phyloP scores from a whole-genome alignment of 2,113 vertebrate species.

The Scopus umbretta region DNA sequence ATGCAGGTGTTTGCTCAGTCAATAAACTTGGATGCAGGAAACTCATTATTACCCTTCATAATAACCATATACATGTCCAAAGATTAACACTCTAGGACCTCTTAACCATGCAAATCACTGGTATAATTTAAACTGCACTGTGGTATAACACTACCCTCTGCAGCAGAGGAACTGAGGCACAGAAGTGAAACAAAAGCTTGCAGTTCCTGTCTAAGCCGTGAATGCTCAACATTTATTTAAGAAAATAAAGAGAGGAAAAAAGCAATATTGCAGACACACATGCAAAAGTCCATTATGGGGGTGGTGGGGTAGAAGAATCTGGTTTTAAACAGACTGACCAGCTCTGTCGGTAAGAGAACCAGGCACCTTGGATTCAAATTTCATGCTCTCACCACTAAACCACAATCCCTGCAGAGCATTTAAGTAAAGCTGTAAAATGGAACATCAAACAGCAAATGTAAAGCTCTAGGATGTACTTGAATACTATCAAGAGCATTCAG shows the following conservation, averaged over 20 bases:
- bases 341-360: not conserved
- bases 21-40: not conserved
- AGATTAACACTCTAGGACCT: not conserved
- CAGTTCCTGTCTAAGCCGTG: not conserved
- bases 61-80: not conserved
- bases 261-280: not conserved
- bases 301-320: constrained; percentile 18
- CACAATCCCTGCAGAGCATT: constrained; percentile 52
- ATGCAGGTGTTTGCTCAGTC: not conserved
- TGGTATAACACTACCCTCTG: not conserved
- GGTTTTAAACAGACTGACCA: constrained; percentile 24
- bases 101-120: not conserved
- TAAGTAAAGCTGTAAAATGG: constrained; percentile 51
- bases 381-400: constrained; percentile 46
- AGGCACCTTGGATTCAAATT: constrained; percentile 51
- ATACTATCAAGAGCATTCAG: not conserved
- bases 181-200: not conserved
- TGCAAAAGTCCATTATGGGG: not conserved
- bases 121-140: not conserved
- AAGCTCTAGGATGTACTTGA: not conserved
- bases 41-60: not conserved
- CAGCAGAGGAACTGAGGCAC: not conserved
- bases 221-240: not conserved
- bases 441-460: constrained; percentile 49
- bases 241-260: not conserved